Base-by-base conservation (phyloP, 2,113 vertebrate species). In the Silurus asotus region DNA sequence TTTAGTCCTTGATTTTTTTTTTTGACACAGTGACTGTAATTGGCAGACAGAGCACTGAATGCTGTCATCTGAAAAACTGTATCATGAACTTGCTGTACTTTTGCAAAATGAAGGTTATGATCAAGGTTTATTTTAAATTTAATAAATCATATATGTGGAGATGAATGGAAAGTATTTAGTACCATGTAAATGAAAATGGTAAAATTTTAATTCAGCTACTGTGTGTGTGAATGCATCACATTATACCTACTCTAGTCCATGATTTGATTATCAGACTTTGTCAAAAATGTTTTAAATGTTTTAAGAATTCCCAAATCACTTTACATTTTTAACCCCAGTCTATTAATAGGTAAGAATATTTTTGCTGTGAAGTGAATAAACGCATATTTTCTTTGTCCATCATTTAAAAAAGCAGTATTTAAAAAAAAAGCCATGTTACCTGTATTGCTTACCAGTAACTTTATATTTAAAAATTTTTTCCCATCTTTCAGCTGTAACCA, bases 401-500 rank as follows among this genome's bases (percentile, higher is more conserved):
- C 55, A 56, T 13, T 9, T 9, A 56, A 56, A 56, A 14, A 70
- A 45, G 45, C 17, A 37, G 2, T 37, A 37, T 37, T n/a, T n/a
- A 56, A 56, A 56, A 45, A 70, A 19, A 14, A 70, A 45, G 45
- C 17, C 1, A 0, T 48, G 53, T 56, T 59, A 3, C 45, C 15
- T 82, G 45, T 64, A 75, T n/a, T 25, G 20, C 49, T n/a, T 37
- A 84, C 17, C 20, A 67, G 14, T 56, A 19, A 78, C 1, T 6
- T 80, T 82, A 79, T 53, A 7, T 56, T 58, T 20, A 81, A 64
- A 65, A 62, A 17, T 74, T 62, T 51, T 37, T 65, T 90, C 14
- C 59, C 74, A 9, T n/a, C 61, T 79, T 72, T 76, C 81, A 86
- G 84, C 25, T 81, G 45, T 76, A 62, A 83, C 20, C 45, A 87